Evolutionary conservation across 2,888 invertebrate genomes (phyloP), one percentile per base, ranked within the genome.

Genomic region (Byasa hedistus): DNA sequence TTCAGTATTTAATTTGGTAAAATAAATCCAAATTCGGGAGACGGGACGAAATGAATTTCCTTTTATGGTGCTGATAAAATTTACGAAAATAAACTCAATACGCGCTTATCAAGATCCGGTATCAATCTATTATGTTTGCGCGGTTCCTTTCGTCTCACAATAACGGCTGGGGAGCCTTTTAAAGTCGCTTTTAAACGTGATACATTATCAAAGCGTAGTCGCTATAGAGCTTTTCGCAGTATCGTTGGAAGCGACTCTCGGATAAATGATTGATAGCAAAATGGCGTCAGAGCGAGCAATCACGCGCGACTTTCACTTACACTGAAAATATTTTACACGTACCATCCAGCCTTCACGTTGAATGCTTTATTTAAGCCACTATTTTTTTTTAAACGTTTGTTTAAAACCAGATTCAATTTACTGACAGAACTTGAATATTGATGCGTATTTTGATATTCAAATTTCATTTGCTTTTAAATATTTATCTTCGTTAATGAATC

Each of bases 251-350:
- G 81, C 83, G 82, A 79, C 78, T 82, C 80, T 78, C 78, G 85
- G 86, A 86, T 90, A 86, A 86, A 90, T 91, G 90, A 91, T 90
- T 89, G 91, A 91, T 91, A 83, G 79, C 70, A 59, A 70, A 68
- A 73, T 73, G 75, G 75, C 80, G 84, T 81, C 83, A 81, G 79
- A 76, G 73, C 67, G 74, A 79, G 83, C 81, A 82, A 81, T 83
- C 85, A 85, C 79, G 81, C 79, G 81, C 75, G 81, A 82, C 83
- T 85, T 86, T 86, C 84, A 85, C 86, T 87, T 81, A 83, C 84
- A 79, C 72, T 76, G 83, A 84, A 86, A 85, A 87, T 83, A 83
- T 86, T 86, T 86, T 72, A 74, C 70, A 70, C 69, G 63, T 70
- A 64, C 61, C 67, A 23, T 52, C 22, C 59, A 36, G 32, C 48